These are phyloP conservation scores for Athalia rosae DNA, from an alignment of 2,888 invertebrate species.

Conservation along the genomic window DNA sequence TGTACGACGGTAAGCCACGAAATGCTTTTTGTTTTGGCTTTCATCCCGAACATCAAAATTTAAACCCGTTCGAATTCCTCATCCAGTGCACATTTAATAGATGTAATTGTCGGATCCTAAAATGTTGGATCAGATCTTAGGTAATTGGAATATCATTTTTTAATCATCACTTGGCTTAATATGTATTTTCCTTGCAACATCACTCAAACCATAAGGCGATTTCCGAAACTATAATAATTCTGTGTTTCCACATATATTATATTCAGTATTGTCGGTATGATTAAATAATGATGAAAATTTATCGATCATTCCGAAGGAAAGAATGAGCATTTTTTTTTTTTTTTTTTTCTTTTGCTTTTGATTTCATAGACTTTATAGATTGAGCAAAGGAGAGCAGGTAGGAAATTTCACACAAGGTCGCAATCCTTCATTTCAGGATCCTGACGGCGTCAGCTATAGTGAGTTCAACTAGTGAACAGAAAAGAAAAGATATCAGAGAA, in stretches of 20 bases:
- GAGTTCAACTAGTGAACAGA: background rate
- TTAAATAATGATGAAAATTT: no score
- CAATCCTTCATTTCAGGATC: constrained; percentile 42
- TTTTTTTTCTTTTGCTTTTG: background rate
- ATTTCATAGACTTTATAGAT: constrained; percentile 6
- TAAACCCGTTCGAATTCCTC: background rate
- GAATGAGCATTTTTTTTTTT: background rate
- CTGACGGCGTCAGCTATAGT: constrained; percentile 31
- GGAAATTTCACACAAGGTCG: constrained; percentile 8
- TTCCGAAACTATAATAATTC: no score
- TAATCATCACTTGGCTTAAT: background rate
- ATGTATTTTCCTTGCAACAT: no score
- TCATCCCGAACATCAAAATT: constrained; percentile 21
- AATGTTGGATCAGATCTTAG: constrained; percentile 32
- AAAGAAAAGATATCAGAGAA: background rate
- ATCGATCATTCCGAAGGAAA: no score
- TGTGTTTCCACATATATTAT: no score
- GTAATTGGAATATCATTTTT: constrained; percentile 3
- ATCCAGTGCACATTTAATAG: constrained; percentile 9
- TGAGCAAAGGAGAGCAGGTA: constrained; percentile 11
- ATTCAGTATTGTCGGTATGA: no score
- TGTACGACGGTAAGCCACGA: constrained; percentile 90
- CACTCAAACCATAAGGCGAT: no score
- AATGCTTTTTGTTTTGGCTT: constrained; percentile 39
- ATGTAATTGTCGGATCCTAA: constrained; percentile 27